These are phyloP conservation scores for Oreochromis mossambicus DNA, from an alignment of 2,797 vertebrate species.

Conservation along the genomic window DNA sequence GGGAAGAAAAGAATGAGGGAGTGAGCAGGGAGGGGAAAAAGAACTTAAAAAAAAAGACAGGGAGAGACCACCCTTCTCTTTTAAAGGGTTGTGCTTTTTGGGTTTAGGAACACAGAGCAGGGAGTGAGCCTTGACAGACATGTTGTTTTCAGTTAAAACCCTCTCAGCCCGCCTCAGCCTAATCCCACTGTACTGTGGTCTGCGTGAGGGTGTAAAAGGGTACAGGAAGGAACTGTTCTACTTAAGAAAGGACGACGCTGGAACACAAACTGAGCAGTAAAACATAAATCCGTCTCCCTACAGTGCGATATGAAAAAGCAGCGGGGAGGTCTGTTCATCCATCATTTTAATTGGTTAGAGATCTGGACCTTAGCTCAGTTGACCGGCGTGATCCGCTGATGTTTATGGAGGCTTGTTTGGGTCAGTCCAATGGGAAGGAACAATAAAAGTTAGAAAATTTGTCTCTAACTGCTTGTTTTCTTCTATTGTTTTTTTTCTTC, in stretches of 20 bases:
- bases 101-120: constrained; percentile 43
- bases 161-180: constrained; percentile 31
- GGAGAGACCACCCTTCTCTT: constrained; percentile 52
- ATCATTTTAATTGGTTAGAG: constrained; percentile 73
- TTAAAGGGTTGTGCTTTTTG: constrained; percentile 58
- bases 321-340: constrained; percentile 51
- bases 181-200: constrained; percentile 42
- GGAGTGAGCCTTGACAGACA: constrained; percentile 52
- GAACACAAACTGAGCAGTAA: constrained; percentile 35
- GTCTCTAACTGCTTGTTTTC: constrained; percentile 30
- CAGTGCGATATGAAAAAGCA: constrained; percentile 49
- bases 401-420: constrained; percentile 49
- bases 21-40: constrained; percentile 3
- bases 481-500: background rate
- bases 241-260: constrained; percentile 27
- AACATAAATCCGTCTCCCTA: constrained; percentile 63
- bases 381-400: constrained; percentile 57
- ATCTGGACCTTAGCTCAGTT: constrained; percentile 45
- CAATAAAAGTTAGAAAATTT: constrained; percentile 35
- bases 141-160: constrained; percentile 65
- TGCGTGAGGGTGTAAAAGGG: constrained; percentile 1
- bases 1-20: constrained; percentile 57
- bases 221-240: constrained; percentile 20
- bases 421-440: constrained; percentile 35
- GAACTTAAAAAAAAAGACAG: background rate